Conservation (phyloP, 2,113 vertebrate genomes). For the Thalassoma bifasciatum region DNA sequence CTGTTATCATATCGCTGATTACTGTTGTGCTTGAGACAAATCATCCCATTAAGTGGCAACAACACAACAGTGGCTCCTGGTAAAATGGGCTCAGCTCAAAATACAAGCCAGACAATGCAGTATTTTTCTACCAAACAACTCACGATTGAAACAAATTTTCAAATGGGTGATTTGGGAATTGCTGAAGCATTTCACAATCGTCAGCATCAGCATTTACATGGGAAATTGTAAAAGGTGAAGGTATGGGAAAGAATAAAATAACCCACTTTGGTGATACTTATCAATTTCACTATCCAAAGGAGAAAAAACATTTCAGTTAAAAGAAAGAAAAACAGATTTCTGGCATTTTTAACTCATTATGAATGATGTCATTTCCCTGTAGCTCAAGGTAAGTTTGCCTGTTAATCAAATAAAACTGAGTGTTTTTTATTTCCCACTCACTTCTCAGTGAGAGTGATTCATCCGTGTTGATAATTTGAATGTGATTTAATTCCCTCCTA, state of each 20-base stretch:
- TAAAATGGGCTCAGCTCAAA: constrained; percentile 21
- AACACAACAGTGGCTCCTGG: constrained; percentile 14
- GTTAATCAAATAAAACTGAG: constrained; percentile 56
- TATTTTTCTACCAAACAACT: not conserved
- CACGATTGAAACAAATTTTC: constrained; percentile 10
- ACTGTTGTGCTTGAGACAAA: constrained; percentile 52
- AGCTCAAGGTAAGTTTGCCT: constrained; percentile 32
- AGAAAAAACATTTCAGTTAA: not conserved
- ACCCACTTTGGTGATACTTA: too few relatives aligned
- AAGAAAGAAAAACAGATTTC: not conserved
- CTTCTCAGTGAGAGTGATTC: constrained; percentile 56
- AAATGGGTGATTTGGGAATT: not conserved
- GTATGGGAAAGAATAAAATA: too few relatives aligned
- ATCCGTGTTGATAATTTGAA: constrained; percentile 65
- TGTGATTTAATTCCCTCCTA: constrained; percentile 65
- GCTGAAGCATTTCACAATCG: too few relatives aligned
- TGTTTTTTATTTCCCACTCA: constrained; percentile 20
- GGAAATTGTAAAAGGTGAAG: too few relatives aligned
- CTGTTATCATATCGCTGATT: constrained; percentile 48
- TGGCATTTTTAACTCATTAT: not conserved
- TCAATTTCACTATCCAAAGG: not conserved
- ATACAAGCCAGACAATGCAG: constrained; percentile 6
- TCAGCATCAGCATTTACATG: too few relatives aligned
- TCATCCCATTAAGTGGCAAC: constrained; percentile 31
- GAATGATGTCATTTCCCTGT: constrained; percentile 17